Evolutionary conservation across 2,888 invertebrate genomes (phyloP).

Genomic region (Drosophila anomalata): DNA sequence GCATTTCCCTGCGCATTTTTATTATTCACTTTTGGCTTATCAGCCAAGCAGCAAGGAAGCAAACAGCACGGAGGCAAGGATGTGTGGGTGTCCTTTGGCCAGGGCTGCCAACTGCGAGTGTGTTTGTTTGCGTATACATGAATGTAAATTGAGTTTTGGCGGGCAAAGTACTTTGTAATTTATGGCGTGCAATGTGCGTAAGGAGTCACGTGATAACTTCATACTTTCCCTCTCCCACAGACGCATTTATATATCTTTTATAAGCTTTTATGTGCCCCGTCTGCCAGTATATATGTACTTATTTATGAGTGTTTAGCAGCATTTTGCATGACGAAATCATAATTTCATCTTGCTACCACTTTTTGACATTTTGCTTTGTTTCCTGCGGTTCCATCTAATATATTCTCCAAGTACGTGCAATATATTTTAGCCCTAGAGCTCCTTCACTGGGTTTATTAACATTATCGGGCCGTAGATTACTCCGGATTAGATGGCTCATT

Average conservation of each 20-base stretch:
- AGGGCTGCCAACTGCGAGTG: constrained; percentile 10
- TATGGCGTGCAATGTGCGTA: constrained; percentile 77
- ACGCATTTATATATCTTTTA: constrained; percentile 54
- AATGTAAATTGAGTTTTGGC: constrained; percentile 54
- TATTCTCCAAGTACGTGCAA: constrained; percentile 64
- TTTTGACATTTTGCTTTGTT: constrained; percentile 70
- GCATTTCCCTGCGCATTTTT: constrained; percentile 39
- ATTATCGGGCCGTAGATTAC: constrained; percentile 60
- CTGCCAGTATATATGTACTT: constrained; percentile 43
- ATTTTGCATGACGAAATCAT: constrained; percentile 77
- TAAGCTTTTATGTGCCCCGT: constrained; percentile 38
- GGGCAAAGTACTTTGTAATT: constrained; percentile 77
- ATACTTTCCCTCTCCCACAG: constrained; percentile 42
- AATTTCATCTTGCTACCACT: constrained; percentile 53
- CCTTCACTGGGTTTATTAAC: constrained; percentile 62
- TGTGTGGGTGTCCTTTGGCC: constrained; percentile 9
- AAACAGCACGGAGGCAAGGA: constrained; percentile 17
- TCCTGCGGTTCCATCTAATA: constrained; percentile 48
- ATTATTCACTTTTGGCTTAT: constrained; percentile 53
- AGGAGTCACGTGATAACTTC: constrained; percentile 77
- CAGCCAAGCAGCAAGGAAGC: constrained; percentile 49
- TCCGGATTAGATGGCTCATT: constrained; percentile 64
- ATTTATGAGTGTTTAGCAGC: constrained; percentile 73
- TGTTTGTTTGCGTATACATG: constrained; percentile 33
- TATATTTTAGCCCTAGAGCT: constrained; percentile 53